Base-by-base conservation (phyloP, 2,797 vertebrate genomes). In the Hydrolagus colliei region DNA sequence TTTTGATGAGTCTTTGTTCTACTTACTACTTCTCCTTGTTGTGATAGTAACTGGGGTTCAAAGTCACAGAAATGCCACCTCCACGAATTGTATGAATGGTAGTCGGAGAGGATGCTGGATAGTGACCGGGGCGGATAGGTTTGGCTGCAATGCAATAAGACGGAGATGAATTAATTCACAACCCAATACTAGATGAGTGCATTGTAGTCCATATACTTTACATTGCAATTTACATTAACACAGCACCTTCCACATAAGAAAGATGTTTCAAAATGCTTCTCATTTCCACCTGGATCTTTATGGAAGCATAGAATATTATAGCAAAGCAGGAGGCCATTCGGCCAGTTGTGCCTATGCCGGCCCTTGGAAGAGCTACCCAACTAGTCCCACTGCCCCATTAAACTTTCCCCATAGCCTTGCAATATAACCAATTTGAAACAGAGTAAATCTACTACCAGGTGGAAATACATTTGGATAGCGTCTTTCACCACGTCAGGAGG, bases 41-140 rank as follows among this genome's bases (percentile, higher is more conserved):
- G 90, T 94, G 93, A 77, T 94, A 94, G 88, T 96, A 94, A 72
- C 93, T 91, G 63, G 95, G 93, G 89, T 92, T 95, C 62, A 89
- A 86, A 18, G 90, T 90, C 85, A 90, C 90, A 63, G 92, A 90
- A 2, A 91, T 92, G 68, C 91, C 93, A 9, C 95, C 95, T 75
- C 94, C 96, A 90, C 96, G 93, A 88, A 97, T 88, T 84, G 92
- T 87, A 0, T 94, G 92, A 78, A 93, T 92, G 0, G 94, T 89
- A 0, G 95, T 94, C 2, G 94, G 91, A 87, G 95, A 94, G 18
- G 94, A 97, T 41, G 94, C 91, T 27, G 93, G 91, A 87, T 97
- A 96, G 88, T 98, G 97, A 27, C 98, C 98, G 0, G 98, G 95
- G 89, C 98, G 95, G 90, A 99, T 96, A 79, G 98, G 97, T 89